phyloP scores from a whole-genome alignment of 2,113 vertebrate genomes.

The Glaucomys volans region DNA sequence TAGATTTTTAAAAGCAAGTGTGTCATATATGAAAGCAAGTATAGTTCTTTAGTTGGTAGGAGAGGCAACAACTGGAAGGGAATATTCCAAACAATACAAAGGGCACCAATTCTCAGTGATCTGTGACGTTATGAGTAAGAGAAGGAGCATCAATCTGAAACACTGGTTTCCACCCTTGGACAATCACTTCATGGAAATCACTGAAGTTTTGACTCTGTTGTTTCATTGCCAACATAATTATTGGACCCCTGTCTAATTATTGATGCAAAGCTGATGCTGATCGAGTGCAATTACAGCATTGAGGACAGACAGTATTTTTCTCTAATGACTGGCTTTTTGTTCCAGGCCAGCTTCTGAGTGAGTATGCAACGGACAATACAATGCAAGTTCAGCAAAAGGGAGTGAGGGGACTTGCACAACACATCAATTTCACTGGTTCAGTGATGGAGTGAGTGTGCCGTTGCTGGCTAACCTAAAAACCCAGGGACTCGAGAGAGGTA shows the following conservation, averaged over 20 bases:
- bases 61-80: constrained; percentile 74
- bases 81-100: constrained; percentile 71
- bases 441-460: background rate
- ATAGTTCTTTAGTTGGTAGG: constrained; percentile 73
- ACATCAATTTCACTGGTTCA: constrained; percentile 54
- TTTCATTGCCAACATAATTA: background rate
- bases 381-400: constrained; percentile 74
- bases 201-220: constrained; percentile 48
- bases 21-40: constrained; percentile 85
- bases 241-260: constrained; percentile 54
- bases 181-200: background rate
- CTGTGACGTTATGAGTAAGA: constrained; percentile 4
- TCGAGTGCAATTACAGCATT: background rate
- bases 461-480: constrained; percentile 55
- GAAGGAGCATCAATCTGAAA: background rate
- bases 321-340: constrained; percentile 67
- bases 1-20: constrained; percentile 84
- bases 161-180: background rate
- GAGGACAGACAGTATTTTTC: constrained; percentile 37
- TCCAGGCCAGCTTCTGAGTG: constrained; percentile 49
- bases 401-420: background rate
- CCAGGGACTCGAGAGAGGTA: constrained; percentile 65
- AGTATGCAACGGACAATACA: constrained; percentile 53
- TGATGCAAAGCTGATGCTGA: constrained; percentile 62
- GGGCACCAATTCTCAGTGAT: constrained; percentile 42